A percentile compares a stretch with the other conserved stretches of the same genome.
phyloP scores from a whole-genome alignment of 30 jellyfish, hydroid and myxozoan species.

The Turritopsis rubra region DNA sequence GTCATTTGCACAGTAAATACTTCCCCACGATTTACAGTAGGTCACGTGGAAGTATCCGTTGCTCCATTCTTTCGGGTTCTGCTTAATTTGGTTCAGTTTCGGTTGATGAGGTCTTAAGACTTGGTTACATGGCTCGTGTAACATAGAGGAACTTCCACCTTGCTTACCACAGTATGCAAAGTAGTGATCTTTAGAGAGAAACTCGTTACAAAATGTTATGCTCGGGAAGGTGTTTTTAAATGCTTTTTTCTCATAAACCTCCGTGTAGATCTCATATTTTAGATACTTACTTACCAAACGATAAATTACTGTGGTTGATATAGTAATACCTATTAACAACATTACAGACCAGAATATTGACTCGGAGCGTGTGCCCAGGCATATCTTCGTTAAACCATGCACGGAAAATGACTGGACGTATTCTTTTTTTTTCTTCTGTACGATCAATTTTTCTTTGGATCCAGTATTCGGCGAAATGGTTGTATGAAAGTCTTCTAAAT shows the following conservation, averaged over 20 bases:
- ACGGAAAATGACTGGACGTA: conserved; percentile 3
- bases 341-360: conserved; percentile 17
- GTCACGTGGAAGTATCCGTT: background rate
- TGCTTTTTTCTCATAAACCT: background rate
- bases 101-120: background rate
- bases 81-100: background rate
- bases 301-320: background rate
- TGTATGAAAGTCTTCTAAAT: background rate
- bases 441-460: conserved; percentile 6
- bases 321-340: conserved; percentile 1
- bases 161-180: conserved; percentile 14
- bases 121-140: background rate
- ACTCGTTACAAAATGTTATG: background rate
- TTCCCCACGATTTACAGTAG: conserved; percentile 17
- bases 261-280: conserved; percentile 7
- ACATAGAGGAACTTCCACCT: background rate
- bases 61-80: conserved; percentile 12
- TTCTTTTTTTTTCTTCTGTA: background rate
- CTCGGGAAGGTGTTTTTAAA: conserved; percentile 10
- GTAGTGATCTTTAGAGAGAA: background rate
- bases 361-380: conserved; percentile 4
- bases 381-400: conserved; percentile 10
- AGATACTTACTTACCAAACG: conserved; percentile 6
- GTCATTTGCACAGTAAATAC: background rate
- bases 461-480: background rate